Evolutionary conservation across 2,797 vertebrate genomes (phyloP).

Genomic region (Otolemur crassicaudatus): DNA sequence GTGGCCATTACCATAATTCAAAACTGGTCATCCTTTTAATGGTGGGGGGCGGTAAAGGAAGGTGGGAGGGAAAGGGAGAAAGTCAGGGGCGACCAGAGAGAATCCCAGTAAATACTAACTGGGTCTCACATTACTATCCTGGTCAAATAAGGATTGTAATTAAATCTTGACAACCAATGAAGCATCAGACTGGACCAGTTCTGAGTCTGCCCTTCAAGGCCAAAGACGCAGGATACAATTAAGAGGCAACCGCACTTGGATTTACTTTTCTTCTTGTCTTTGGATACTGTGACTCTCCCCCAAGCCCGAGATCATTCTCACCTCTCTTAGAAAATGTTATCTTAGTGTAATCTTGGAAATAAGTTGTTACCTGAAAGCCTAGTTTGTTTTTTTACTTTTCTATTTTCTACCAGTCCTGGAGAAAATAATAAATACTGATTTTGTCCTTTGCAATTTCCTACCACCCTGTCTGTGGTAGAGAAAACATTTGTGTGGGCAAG

Average conservation of each 20-base stretch:
- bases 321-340: constrained; percentile 12
- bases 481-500: not conserved
- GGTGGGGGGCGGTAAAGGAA: constrained; percentile 46
- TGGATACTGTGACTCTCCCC: not conserved
- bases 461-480: not conserved
- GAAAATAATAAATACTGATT: constrained; percentile 13
- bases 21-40: constrained; percentile 86
- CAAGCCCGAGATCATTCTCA: not conserved
- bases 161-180: constrained; percentile 86
- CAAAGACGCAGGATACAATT: constrained; percentile 30
- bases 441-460: not conserved
- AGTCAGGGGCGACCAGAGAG: constrained; percentile 36
- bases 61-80: constrained; percentile 57
- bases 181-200: constrained; percentile 80
- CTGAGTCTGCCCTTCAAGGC: constrained; percentile 77
- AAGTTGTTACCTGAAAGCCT: constrained; percentile 28
- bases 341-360: constrained; percentile 32
- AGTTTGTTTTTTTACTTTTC: not conserved
- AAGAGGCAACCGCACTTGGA: not conserved
- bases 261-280: constrained; percentile 60
- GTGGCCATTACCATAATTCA: constrained; percentile 86
- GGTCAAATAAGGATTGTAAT: constrained; percentile 83
- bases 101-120: constrained; percentile 83
- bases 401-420: not conserved
- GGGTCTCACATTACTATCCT: constrained; percentile 80